Evolutionary conservation across 2,888 invertebrate species (phyloP), one percentile per base, ranked within the genome.

Genomic region (Drosophila percnosoma): DNA sequence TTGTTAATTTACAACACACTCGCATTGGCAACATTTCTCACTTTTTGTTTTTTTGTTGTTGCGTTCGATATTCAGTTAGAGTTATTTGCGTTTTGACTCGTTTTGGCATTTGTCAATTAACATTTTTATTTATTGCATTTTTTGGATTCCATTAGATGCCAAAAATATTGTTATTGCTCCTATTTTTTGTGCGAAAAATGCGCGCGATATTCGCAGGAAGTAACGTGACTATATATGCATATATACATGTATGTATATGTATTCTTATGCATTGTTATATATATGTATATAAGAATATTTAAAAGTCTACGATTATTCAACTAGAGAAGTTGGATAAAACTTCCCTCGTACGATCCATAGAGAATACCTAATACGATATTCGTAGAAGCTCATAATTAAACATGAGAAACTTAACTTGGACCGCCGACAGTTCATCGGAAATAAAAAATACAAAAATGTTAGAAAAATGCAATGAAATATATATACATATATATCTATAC

Each of bases 1-100:
- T 92, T 90, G 91, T 87, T 90, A 90, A 91, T 91, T 92, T 90
- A 92, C 90, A 90, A 83, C 90, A 82, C 87, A 78, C 72, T 81
- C 65, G 70, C 71, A 72, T 70, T 58, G 68, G 77, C 62, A 66
- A 63, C 73, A 67, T 57, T 79, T 70, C 60, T 27, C 4, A 27
- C 6, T 7, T 55, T 34, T 34, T 29, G 4, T 29, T 49, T 24
- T 27, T 57, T 62, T 54, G 54, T 51, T 62, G 55, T 53, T 52
- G 40, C 40, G n/a, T 45, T 15, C 21, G 45, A 21, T 13, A 21
- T 45, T 45, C 15, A 15, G 45, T 15, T 65, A 78, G 80, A 88
- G 68, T 75, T 83, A 86, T 88, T 86, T 80, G 87, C 70, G 68
- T 81, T 81, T 81, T 83, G 83, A 78, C 73, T 87, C 70, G 75